These are phyloP conservation scores for Drosophila nebulosa DNA, from an alignment of 1,140 invertebrate species.

Conservation along the genomic window DNA sequence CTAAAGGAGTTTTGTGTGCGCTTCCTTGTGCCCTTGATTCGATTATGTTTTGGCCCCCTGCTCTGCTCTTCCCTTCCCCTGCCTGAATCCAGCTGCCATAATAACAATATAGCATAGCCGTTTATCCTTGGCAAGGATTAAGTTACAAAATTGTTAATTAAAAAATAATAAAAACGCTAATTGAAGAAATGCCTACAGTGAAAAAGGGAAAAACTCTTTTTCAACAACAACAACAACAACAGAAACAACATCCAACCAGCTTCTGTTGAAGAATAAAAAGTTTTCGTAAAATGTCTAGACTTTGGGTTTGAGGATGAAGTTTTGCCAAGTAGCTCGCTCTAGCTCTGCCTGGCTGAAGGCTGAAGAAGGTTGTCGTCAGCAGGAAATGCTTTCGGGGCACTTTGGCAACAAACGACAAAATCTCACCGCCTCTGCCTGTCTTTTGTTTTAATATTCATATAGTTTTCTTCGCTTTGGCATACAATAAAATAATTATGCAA, in stretches of 20 bases:
- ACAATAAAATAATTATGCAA: slow-evolving; percentile 77
- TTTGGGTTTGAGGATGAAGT: neutral
- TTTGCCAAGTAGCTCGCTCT: neutral
- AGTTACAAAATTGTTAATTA: slow-evolving; percentile 78
- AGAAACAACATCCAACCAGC: neutral
- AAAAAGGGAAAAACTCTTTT: slow-evolving; percentile 11
- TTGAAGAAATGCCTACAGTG: slow-evolving; percentile 70
- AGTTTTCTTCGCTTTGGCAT: slow-evolving; percentile 44
- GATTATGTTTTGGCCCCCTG: slow-evolving; percentile 47
- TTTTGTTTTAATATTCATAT: slow-evolving; percentile 68
- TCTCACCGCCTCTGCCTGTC: slow-evolving; percentile 21
- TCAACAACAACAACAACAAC: neutral
- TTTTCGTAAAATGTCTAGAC: slow-evolving; percentile 60
- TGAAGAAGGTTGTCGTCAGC: neutral
- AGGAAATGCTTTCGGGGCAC: slow-evolving; percentile 45
- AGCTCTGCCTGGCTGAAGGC: no score
- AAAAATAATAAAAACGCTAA: slow-evolving; percentile 79
- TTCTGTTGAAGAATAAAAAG: slow-evolving; percentile 31
- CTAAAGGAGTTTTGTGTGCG: slow-evolving; percentile 22
- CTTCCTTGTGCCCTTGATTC: slow-evolving; percentile 48
- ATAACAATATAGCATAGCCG: neutral
- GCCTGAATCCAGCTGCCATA: neutral
- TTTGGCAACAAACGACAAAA: slow-evolving; percentile 40
- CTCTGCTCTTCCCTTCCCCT: neutral
- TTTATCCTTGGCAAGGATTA: slow-evolving; percentile 51